These are phyloP conservation scores for Temnothorax ravouxi DNA, from an alignment of 2,888 invertebrate species.

Conservation along the genomic window DNA sequence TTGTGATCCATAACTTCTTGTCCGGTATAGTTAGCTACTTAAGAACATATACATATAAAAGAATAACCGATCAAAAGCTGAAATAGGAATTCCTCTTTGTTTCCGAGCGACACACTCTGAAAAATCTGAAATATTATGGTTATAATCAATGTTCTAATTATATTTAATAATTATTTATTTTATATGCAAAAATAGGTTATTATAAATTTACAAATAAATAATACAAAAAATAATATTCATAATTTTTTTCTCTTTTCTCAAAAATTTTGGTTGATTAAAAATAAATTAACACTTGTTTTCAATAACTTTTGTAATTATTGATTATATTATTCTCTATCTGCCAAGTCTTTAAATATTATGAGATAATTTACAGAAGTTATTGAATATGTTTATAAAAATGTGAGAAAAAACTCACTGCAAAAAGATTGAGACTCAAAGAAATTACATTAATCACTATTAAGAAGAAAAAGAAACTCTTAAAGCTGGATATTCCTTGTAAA, in stretches of 20 bases:
- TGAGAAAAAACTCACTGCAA: background rate
- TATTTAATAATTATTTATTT: background rate
- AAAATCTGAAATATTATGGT: background rate
- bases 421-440: slow-evolving; percentile 8
- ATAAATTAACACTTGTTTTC: background rate
- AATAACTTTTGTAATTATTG: background rate
- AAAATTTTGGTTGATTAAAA: background rate
- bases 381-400: background rate
- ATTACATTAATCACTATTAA: slow-evolving; percentile 42
- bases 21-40: slow-evolving; percentile 9
- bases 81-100: background rate
- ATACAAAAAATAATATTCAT: background rate
- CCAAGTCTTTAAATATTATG: background rate
- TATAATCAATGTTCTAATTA: background rate
- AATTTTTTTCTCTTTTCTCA: slow-evolving; percentile 55
- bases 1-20: slow-evolving; percentile 36
- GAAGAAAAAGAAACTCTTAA: too few relatives aligned
- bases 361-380: background rate
- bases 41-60: slow-evolving; percentile 6
- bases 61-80: background rate
- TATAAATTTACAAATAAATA: background rate
- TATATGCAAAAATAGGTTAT: background rate
- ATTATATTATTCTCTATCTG: background rate
- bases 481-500: too few relatives aligned
- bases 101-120: background rate